Conservation (phyloP, 2,113 vertebrate species). For the Elachura formosa region DNA sequence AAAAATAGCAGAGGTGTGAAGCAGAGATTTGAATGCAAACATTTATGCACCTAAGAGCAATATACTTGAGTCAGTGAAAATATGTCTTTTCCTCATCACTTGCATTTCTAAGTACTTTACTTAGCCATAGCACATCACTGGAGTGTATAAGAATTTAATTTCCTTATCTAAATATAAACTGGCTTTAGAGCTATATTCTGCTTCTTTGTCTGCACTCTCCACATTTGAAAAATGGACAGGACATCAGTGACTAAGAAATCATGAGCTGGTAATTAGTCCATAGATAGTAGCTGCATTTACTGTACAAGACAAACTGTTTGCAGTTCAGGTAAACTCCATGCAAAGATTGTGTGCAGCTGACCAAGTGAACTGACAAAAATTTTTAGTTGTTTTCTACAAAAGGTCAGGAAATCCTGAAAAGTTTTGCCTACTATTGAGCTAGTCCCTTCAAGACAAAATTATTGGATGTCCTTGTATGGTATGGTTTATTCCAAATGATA, state of each 20-base stretch:
- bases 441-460: not conserved
- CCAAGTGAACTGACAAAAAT: not conserved
- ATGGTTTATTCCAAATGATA: not conserved
- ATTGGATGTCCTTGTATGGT: not conserved
- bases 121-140: not conserved
- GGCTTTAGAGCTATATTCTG: not conserved
- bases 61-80: not conserved
- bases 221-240: not conserved
- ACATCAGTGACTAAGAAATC: not conserved
- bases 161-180: not conserved
- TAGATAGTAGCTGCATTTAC: not conserved
- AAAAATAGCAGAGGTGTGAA: not conserved
- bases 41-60: accelerated
- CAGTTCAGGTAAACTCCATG: not conserved
- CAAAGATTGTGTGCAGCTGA: not conserved
- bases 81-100: not conserved
- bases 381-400: not conserved
- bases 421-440: not conserved
- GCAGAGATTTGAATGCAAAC: not conserved
- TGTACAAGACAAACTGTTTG: not conserved
- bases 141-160: not conserved
- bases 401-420: not conserved
- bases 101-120: not conserved
- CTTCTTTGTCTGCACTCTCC: not conserved
- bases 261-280: not conserved